phyloP scores from a whole-genome alignment of 2,797 vertebrate species.

The Platyrinchus mystaceus region DNA sequence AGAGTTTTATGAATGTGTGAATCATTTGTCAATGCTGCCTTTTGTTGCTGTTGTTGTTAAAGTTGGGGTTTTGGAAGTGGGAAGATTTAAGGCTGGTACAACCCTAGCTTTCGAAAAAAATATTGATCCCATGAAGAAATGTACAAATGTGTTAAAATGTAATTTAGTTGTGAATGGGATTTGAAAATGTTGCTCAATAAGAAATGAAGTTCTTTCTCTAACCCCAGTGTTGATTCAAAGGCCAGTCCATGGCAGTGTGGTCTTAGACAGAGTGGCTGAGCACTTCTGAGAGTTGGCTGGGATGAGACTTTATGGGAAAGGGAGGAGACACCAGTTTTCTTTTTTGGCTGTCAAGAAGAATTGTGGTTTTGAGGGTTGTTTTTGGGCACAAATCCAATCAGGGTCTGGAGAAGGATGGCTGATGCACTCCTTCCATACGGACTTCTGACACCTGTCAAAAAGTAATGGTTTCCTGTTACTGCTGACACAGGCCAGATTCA shows the following conservation, averaged over 20 bases:
- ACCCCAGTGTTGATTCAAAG: neutral
- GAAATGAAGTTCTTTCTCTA: neutral
- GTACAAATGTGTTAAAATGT: neutral
- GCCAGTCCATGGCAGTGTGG: too few species aligned
- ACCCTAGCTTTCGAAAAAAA: neutral
- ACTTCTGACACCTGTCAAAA: slow-evolving; percentile 10
- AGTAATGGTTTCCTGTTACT: neutral
- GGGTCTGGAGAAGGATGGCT: neutral
- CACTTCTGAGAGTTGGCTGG: neutral
- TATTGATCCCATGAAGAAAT: neutral
- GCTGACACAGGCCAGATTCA: neutral
- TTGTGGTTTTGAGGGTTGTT: neutral
- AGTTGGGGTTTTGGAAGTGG: neutral
- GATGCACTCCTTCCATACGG: neutral
- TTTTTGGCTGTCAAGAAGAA: neutral
- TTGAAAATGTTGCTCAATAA: neutral
- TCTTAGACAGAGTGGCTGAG: neutral
- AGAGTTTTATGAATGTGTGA: slow-evolving; percentile 56
- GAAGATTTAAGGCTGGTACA: neutral
- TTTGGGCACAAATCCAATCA: neutral
- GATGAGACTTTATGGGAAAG: neutral
- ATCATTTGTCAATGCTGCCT: neutral
- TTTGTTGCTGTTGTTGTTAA: neutral
- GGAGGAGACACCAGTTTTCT: neutral
- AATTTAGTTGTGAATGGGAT: neutral